Evolutionary conservation across 2,113 vertebrate genomes (phyloP).

Genomic region (Tachuris rubrigastra): DNA sequence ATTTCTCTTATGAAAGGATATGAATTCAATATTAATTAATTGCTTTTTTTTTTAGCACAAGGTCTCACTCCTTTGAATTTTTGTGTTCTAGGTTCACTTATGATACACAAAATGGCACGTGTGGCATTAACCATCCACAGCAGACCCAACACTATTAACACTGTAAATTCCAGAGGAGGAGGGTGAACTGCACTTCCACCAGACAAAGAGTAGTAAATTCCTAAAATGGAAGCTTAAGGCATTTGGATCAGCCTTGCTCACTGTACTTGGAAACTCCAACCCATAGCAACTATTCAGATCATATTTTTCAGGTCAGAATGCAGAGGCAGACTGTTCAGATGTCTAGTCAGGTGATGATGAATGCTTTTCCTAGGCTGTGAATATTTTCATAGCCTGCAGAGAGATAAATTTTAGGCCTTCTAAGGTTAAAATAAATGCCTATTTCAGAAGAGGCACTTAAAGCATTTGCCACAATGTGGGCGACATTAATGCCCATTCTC

Average conservation of each 20-base stretch:
- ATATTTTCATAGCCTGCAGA: background rate
- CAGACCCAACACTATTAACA: background rate
- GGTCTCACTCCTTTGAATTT: background rate
- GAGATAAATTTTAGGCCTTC: background rate
- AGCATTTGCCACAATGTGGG: background rate
- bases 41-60: background rate
- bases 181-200: background rate
- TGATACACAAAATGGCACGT: background rate
- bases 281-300: background rate
- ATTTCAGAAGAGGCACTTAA: background rate
- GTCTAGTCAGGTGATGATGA: background rate
- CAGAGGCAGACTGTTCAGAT: background rate
- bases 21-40: background rate
- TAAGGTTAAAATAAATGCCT: background rate
- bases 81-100: background rate
- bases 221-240: background rate
- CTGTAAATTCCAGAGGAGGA: background rate
- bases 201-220: background rate
- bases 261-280: background rate
- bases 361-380: background rate
- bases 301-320: background rate
- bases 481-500: background rate
- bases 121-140: background rate
- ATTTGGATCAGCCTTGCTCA: background rate
- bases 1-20: background rate